These are phyloP conservation scores for Acrossocheilus fasciatus DNA, from an alignment of 2,797 vertebrate species.

Conservation along the genomic window DNA sequence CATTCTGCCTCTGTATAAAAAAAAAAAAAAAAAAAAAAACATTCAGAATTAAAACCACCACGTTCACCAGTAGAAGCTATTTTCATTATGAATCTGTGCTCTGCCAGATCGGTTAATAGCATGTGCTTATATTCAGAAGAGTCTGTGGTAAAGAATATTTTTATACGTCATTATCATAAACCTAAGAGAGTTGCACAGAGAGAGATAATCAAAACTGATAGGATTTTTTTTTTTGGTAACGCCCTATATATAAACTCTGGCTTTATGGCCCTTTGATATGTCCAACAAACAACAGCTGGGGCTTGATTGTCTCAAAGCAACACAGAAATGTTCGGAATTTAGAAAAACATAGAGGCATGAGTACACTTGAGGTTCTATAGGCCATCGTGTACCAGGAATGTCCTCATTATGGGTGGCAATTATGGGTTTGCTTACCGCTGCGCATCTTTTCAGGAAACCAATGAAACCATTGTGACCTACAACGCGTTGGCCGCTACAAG, in stretches of 20 bases:
- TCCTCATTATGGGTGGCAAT: constrained; percentile 85
- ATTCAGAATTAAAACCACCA: constrained; percentile 69
- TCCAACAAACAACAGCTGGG: constrained; percentile 55
- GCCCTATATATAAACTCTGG: constrained; percentile 5
- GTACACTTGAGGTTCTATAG: constrained; percentile 78
- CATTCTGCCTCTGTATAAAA: constrained; percentile 53
- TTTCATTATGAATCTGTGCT: constrained; percentile 64
- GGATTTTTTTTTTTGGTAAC: background rate
- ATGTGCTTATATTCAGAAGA: constrained; percentile 30
- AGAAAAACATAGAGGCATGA: constrained; percentile 76
- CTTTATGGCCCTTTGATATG: constrained; percentile 34
- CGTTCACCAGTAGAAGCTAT: constrained; percentile 66
- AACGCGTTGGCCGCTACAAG: constrained; percentile 78
- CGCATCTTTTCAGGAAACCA: constrained; percentile 77
- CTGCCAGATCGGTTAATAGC: constrained; percentile 61
- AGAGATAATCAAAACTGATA: constrained; percentile 28
- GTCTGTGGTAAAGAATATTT: constrained; percentile 42
- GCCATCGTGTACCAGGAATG: constrained; percentile 73
- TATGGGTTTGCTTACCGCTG: constrained; percentile 81
- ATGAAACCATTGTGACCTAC: constrained; percentile 70
- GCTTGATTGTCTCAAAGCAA: constrained; percentile 52
- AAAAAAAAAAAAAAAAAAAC: constrained; percentile 51
- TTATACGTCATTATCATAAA: constrained; percentile 18
- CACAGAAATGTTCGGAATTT: constrained; percentile 59
- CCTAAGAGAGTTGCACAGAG: background rate